Evolutionary conservation across 1,140 invertebrate species (phyloP), one percentile per base, ranked within the genome.

Genomic region (Epicauta chinensis): DNA sequence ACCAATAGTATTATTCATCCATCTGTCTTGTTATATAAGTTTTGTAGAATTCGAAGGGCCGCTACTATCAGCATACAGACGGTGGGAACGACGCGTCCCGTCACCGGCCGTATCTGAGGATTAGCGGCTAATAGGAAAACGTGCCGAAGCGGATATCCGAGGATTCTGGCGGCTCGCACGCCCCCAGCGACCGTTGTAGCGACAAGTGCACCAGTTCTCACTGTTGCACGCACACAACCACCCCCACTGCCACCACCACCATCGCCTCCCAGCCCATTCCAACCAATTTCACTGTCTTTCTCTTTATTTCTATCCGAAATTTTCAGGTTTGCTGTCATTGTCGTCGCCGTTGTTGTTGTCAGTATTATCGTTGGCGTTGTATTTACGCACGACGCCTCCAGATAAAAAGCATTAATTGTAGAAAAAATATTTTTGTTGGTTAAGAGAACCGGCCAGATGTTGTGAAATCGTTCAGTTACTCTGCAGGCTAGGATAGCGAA

Each of bases 41-140:
- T n/a, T n/a, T n/a, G n/a, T n/a, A n/a, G n/a, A n/a, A n/a, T n/a
- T n/a, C n/a, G n/a, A n/a, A n/a, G n/a, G n/a, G n/a, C n/a, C n/a
- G n/a, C n/a, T n/a, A n/a, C n/a, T n/a, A n/a, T n/a, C n/a, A n/a
- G 51, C 56, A 35, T 48, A 31, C n/a, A 48, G 48, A 52, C 51
- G 45, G 45, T 47, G 52, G 52, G 52, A 51, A 58, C 23, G 23
- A 2, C 1, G 23, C 23, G 23, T 23, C 23, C 23, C 7, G 23
- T 23, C 23, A 7, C 23, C 23, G 52, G 46, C 51, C 45, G 56
- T 49, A 42, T 51, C 29, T 43, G 46, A 47, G 61, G 61, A 62
- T 62, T 62, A 62, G 61, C 56, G 58, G 60, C 52, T 56, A 62
- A 62, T 62, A 57, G 61, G 56, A 47, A 37, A 60, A 62, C 61